phyloP scores from a whole-genome alignment of 30 jellyfish, hydroid and myxozoan genomes.

The Aurelia coerulea region DNA sequence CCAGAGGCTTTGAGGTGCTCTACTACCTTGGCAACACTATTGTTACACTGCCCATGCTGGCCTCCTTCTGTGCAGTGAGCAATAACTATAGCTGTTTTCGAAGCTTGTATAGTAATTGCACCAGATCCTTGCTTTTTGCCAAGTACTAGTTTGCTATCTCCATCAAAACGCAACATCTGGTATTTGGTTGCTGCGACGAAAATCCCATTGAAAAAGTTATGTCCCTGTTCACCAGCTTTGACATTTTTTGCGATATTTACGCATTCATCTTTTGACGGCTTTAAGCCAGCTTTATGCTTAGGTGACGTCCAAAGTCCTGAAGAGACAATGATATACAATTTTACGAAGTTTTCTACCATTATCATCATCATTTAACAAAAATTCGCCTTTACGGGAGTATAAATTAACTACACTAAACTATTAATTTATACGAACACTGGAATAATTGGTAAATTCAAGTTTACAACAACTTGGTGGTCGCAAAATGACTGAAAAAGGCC shows the following conservation, averaged over 20 bases:
- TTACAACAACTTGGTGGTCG: too few relatives aligned
- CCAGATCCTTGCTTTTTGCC: constrained; percentile 82
- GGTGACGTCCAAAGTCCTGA: constrained; percentile 70
- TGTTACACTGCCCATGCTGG: constrained; percentile 74
- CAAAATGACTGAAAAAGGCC: too few relatives aligned
- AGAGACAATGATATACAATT: not conserved
- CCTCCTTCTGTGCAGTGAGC: constrained; percentile 81
- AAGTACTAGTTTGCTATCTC: constrained; percentile 54
- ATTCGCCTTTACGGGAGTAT: too few relatives aligned
- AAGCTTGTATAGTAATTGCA: constrained; percentile 70
- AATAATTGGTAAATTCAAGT: too few relatives aligned
- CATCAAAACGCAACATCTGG: constrained; percentile 66
- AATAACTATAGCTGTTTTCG: constrained; percentile 75
- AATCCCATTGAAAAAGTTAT: constrained; percentile 60
- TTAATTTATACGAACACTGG: too few relatives aligned
- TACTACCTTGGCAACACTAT: constrained; percentile 69
- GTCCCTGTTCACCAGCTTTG: constrained; percentile 54
- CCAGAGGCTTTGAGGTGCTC: constrained; percentile 58
- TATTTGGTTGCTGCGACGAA: constrained; percentile 68
- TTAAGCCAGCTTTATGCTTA: constrained; percentile 35
- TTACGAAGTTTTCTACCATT: too few relatives aligned
- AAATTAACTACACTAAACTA: too few relatives aligned
- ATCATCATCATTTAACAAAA: too few relatives aligned
- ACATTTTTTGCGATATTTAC: constrained; percentile 49
- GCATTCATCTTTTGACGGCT: constrained; percentile 50